Conservation (phyloP, 2,113 vertebrate species). For the Myrmecophaga tridactyla region DNA sequence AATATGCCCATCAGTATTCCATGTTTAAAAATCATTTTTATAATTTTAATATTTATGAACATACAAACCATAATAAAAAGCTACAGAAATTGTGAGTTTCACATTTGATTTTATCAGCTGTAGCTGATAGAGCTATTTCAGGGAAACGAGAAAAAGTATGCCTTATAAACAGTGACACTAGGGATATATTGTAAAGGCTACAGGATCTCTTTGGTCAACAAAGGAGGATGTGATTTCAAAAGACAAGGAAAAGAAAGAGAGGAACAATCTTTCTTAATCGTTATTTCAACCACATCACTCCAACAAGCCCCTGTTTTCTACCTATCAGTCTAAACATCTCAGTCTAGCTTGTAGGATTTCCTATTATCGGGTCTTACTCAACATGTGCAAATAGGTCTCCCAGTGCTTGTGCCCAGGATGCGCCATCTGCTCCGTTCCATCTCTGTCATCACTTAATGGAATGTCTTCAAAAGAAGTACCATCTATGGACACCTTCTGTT, state of each 20-base stretch:
- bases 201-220: not conserved
- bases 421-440: not conserved
- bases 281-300: not conserved
- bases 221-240: not conserved
- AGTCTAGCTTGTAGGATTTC: not conserved
- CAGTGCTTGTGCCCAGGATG: not conserved
- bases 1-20: not conserved
- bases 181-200: not conserved
- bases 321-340: not conserved
- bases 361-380: not conserved
- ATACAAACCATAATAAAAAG: not conserved
- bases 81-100: constrained; percentile 4
- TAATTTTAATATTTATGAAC: not conserved
- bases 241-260: not conserved
- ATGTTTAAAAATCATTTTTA: not conserved
- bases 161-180: not conserved
- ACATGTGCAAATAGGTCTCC: not conserved
- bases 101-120: constrained; percentile 14
- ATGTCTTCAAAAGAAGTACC: not conserved
- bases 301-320: not conserved
- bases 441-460: not conserved
- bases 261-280: not conserved
- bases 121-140: not conserved
- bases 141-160: not conserved
- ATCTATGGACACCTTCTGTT: not conserved